phyloP scores from a whole-genome alignment of 2,797 vertebrate genomes.

The Hemitrygon akajei region DNA sequence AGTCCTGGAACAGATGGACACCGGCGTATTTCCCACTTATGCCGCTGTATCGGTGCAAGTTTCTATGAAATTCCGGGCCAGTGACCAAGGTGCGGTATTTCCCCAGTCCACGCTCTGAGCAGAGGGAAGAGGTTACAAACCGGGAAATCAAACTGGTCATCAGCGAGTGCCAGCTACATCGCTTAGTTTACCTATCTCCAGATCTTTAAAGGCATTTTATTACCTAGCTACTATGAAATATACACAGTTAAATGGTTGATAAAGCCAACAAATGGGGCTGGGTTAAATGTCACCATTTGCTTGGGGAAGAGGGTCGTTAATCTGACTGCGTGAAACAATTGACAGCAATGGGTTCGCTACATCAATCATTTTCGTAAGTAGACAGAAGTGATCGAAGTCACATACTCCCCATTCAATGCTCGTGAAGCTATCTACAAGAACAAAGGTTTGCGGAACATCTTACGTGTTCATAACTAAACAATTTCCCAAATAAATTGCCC shows the following conservation, averaged over 20 bases:
- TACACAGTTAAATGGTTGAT: background rate
- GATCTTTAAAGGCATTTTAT: background rate
- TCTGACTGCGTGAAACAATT: background rate
- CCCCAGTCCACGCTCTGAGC: background rate
- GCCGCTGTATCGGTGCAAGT: background rate
- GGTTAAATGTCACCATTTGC: background rate
- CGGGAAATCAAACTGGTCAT: background rate
- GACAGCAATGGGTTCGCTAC: background rate
- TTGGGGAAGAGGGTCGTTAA: background rate
- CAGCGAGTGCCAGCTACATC: background rate
- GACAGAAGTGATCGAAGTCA: background rate
- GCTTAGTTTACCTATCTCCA: too few relatives aligned
- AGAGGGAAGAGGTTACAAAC: background rate
- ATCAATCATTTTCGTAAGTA: background rate
- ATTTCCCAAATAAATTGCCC: background rate
- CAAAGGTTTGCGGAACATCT: background rate
- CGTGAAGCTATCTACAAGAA: background rate
- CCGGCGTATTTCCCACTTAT: background rate
- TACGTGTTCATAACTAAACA: background rate
- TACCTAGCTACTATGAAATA: background rate
- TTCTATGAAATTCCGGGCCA: background rate
- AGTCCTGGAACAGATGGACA: too few relatives aligned
- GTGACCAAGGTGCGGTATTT: background rate
- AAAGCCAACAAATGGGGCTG: background rate
- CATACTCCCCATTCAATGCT: background rate